Base-by-base conservation (phyloP, 2,888 invertebrate genomes). In the Tinea semifulvella region DNA sequence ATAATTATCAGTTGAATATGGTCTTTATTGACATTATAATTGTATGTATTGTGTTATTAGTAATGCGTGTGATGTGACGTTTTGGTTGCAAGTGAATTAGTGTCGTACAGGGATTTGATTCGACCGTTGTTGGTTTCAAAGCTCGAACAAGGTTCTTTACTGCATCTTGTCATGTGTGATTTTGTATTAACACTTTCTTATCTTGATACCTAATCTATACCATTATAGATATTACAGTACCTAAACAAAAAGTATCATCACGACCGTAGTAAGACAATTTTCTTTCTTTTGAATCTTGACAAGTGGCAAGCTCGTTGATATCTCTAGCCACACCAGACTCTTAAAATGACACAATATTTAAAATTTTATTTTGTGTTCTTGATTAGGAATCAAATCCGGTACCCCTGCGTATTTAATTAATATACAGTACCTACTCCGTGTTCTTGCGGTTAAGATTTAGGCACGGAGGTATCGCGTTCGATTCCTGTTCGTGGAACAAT, bases 41-140 rank as follows among this genome's bases (percentile, higher is more conserved):
- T 4, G 11, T 40, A 40, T 22, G 17, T 2, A n/a, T 40, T 20
- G n/a, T n/a, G 13, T 40, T 22, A 13, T 13, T 40, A 11, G 14
- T 67, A 63, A 64, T 63, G 71, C 68, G 68, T 71, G 67, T 72
- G 18, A 36, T 36, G 18, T 10, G 14, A 18, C 66, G 68, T 68
- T 71, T 76, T 68, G 65, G 65, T 69, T 63, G 67, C 65, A 68
- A 64, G 65, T 71, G 71, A 77, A 74, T 77, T 69, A 76, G 74
- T 80, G 79, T 79, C 75, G 76, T 79, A 72, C 73, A 76, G 75
- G 65, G 75, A 79, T 79, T 79, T 79, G 79, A 77, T 79, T 79
- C 75, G 68, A 31, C 43, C 28, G 28, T 43, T 31, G 43, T 43
- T 19, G 28, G 63, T 66, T 66, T 66, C 62, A 68, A 68, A 61